These are phyloP conservation scores for Catalaphyllia jardinei DNA, from an alignment of 64 coral and sea anemone genomes.

Conservation along the genomic window DNA sequence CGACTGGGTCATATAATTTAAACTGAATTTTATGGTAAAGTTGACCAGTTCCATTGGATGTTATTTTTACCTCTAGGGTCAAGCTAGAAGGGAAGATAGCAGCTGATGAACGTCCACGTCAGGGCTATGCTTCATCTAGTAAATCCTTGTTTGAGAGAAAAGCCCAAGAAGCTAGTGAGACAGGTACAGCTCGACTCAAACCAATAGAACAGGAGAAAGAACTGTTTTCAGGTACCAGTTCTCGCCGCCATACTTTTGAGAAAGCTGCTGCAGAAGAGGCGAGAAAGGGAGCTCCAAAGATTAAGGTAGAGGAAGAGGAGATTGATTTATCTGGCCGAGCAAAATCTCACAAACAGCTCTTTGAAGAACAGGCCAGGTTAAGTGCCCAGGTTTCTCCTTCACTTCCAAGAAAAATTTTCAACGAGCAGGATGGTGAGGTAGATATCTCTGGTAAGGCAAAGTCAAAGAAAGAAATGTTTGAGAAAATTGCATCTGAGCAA, in stretches of 20 bases:
- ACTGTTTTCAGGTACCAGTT: not conserved
- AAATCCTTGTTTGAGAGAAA: slow-evolving; percentile 57
- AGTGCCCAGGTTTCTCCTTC: slow-evolving; percentile 50
- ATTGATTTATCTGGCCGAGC: slow-evolving; percentile 54
- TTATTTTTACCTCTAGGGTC: not conserved
- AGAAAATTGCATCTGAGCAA: slow-evolving; percentile 45
- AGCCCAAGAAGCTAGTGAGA: slow-evolving; percentile 48
- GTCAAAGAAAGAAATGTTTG: slow-evolving; percentile 43
- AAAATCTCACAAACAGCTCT: slow-evolving; percentile 50
- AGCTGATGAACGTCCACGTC: slow-evolving; percentile 23
- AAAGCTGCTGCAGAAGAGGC: slow-evolving; percentile 22
- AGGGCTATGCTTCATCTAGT: slow-evolving; percentile 44
- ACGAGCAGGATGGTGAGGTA: slow-evolving; percentile 31
- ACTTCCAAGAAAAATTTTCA: slow-evolving; percentile 44
- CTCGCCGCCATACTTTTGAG: slow-evolving; percentile 51
- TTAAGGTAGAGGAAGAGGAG: slow-evolving; percentile 47
- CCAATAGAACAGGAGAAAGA: slow-evolving; percentile 35
- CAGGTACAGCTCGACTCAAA: slow-evolving; percentile 8
- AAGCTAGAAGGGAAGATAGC: slow-evolving; percentile 35
- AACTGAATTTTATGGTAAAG: too few species aligned
- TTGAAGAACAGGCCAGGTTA: slow-evolving; percentile 52
- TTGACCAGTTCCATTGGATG: too few species aligned
- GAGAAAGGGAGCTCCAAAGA: slow-evolving; percentile 34
- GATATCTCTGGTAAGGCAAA: slow-evolving; percentile 59
- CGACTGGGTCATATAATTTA: too few species aligned